A percentile compares a stretch with the other conserved stretches of the same genome.
Evolutionary conservation across 30 jellyfish, hydroid and myxozoan species (phyloP).

Genomic region (Hydractinia symbiolongicarpus): DNA sequence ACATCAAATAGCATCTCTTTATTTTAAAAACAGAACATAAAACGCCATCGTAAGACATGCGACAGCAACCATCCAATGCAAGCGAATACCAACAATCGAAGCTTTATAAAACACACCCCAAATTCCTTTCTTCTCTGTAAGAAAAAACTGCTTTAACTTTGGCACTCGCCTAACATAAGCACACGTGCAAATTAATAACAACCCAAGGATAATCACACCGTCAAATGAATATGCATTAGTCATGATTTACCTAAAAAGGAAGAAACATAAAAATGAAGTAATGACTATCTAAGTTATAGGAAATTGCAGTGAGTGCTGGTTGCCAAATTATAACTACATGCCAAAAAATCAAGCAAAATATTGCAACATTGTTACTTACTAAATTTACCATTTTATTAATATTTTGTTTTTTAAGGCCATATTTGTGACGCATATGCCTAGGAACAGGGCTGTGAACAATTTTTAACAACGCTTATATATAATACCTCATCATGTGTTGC

Average conservation of each 20-base stretch:
- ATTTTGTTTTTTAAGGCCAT: no score
- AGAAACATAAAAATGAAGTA: neutral
- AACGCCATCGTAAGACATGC: constrained; percentile 66
- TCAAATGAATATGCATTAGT: constrained; percentile 86
- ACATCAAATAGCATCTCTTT: neutral
- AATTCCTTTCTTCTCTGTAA: constrained; percentile 81
- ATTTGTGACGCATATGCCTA: no score
- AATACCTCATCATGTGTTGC: no score
- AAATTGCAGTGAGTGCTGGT: no score
- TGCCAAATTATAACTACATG: no score
- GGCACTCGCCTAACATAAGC: constrained; percentile 88
- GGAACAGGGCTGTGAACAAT: no score
- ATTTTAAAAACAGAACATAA: constrained; percentile 60
- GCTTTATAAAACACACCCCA: constrained; percentile 94
- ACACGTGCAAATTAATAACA: constrained; percentile 69
- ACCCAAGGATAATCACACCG: constrained; percentile 71
- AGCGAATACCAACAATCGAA: constrained; percentile 80
- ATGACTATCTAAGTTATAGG: no score
- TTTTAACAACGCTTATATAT: no score
- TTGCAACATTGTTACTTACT: no score
- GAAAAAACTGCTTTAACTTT: constrained; percentile 56
- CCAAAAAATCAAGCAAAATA: no score
- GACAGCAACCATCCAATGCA: constrained; percentile 82
- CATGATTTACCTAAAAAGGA: constrained; percentile 6
- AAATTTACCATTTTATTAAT: no score